Evolutionary conservation across 2,888 invertebrate species (phyloP).

Genomic region (Leptinotarsa rubiginosa): DNA sequence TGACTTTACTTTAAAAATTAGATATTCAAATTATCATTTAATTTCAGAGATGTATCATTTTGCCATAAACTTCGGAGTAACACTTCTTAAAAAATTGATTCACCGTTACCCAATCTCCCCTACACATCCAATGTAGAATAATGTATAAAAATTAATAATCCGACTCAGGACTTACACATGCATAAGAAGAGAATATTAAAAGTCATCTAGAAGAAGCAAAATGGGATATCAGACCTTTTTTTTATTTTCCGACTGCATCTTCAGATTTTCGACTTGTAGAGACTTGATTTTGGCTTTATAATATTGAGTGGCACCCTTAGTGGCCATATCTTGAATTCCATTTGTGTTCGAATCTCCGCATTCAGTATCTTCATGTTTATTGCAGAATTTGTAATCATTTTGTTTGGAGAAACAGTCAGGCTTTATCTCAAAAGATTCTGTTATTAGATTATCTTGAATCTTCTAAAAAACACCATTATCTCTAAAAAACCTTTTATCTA

Average conservation of each 20-base stretch:
- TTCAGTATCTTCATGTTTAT: conserved; percentile 32
- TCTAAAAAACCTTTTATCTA: not conserved
- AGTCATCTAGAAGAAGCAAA: not conserved
- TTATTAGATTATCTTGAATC: conserved; percentile 57
- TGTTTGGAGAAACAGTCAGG: conserved; percentile 43
- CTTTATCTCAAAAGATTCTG: conserved; percentile 51
- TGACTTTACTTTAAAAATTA: too few species aligned
- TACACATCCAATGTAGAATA: too few species aligned
- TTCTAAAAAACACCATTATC: conserved; percentile 50
- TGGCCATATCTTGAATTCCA: conserved; percentile 58
- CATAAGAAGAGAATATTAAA: too few species aligned
- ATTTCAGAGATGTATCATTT: too few species aligned
- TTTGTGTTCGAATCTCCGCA: conserved; percentile 37
- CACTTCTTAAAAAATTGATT: too few species aligned
- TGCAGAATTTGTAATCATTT: conserved; percentile 37
- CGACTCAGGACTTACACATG: too few species aligned
- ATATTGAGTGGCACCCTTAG: conserved; percentile 59
- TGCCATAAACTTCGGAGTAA: too few species aligned
- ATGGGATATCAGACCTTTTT: conserved; percentile 51
- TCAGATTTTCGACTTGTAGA: conserved; percentile 58
- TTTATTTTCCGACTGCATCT: conserved; percentile 57
- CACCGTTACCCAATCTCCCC: too few species aligned
- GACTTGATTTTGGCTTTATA: conserved; percentile 62
- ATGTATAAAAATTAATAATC: too few species aligned
- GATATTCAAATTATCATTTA: too few species aligned